A percentile compares a stretch with the other conserved stretches of the same genome.
Conservation (phyloP, 2,797 vertebrate species). For the Florisuga fusca region DNA sequence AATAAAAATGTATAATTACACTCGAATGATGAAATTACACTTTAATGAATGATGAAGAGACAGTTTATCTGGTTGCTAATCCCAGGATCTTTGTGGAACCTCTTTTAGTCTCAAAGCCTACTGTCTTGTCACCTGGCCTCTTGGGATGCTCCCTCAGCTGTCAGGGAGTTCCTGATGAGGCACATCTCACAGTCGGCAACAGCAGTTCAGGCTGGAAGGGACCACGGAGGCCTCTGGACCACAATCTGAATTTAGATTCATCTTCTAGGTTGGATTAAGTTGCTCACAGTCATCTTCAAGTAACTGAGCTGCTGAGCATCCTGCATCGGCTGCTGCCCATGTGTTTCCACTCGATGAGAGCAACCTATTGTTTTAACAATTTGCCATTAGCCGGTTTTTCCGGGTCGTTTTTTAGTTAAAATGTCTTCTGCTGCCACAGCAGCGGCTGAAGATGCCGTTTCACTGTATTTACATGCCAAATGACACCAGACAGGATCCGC, state of each 20-base stretch:
- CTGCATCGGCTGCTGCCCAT: too few relatives aligned
- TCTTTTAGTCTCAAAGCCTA: not conserved
- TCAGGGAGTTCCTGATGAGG: not conserved
- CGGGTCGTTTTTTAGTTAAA: too few relatives aligned
- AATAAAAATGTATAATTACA: not conserved
- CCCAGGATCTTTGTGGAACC: not conserved
- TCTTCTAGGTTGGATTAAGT: not conserved
- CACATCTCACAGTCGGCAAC: fast-evolving
- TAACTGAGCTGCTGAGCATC: not conserved
- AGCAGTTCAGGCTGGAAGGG: not conserved
- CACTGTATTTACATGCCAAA: too few relatives aligned
- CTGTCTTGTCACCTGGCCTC: too few relatives aligned
- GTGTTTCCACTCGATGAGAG: too few relatives aligned
- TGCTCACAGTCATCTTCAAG: not conserved
- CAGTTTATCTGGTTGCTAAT: not conserved
- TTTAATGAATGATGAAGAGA: not conserved
- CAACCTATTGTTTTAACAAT: too few relatives aligned
- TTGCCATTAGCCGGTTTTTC: too few relatives aligned
- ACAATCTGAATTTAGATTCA: not conserved
- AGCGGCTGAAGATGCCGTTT: too few relatives aligned
- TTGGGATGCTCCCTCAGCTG: not conserved
- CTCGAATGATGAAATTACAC: not conserved
- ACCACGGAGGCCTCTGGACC: not conserved
- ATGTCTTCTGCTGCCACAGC: too few relatives aligned
- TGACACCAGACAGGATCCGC: too few relatives aligned